These are phyloP conservation scores for Anguilla rostrata DNA, from an alignment of 2,113 vertebrate species.

Conservation along the genomic window DNA sequence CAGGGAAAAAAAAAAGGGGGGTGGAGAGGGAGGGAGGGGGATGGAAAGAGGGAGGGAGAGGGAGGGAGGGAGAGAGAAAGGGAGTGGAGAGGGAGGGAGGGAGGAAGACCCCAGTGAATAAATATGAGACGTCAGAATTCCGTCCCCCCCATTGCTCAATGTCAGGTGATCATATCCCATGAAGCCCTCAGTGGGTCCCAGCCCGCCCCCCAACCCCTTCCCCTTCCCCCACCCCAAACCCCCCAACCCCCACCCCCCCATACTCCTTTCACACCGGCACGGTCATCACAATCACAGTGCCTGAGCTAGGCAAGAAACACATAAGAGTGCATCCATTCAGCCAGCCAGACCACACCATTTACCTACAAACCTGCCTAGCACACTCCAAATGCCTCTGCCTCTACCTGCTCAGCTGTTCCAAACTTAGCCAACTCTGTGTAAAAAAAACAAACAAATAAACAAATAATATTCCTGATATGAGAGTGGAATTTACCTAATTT, in stretches of 20 bases:
- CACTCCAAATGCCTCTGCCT: too few species aligned
- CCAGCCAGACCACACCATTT: too few species aligned
- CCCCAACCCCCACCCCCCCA: conserved; percentile 46
- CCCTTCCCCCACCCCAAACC: too few species aligned
- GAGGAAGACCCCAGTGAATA: conserved; percentile 54
- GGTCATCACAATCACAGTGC: not conserved
- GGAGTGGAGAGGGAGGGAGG: conserved; percentile 47
- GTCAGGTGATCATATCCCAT: conserved; percentile 45
- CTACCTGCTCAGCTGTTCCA: too few species aligned
- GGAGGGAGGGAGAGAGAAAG: not conserved
- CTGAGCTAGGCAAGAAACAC: not conserved
- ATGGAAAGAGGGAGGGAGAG: not conserved
- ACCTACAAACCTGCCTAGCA: too few species aligned
- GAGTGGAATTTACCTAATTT: too few species aligned
- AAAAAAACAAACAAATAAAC: too few species aligned
- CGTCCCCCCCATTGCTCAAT: conserved; percentile 57
- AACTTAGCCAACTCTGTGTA: too few species aligned
- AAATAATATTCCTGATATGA: too few species aligned
- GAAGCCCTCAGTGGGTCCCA: not conserved
- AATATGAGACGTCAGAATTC: conserved; percentile 59
- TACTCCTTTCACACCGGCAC: not conserved
- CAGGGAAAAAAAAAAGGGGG: not conserved
- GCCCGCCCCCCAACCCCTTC: not conserved
- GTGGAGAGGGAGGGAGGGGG: not conserved
- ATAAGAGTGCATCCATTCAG: too few species aligned